A percentile compares a stretch with the other conserved stretches of the same genome.
phyloP scores from a whole-genome alignment of 2,888 invertebrate genomes.

The Phrixothrix hirtus region DNA sequence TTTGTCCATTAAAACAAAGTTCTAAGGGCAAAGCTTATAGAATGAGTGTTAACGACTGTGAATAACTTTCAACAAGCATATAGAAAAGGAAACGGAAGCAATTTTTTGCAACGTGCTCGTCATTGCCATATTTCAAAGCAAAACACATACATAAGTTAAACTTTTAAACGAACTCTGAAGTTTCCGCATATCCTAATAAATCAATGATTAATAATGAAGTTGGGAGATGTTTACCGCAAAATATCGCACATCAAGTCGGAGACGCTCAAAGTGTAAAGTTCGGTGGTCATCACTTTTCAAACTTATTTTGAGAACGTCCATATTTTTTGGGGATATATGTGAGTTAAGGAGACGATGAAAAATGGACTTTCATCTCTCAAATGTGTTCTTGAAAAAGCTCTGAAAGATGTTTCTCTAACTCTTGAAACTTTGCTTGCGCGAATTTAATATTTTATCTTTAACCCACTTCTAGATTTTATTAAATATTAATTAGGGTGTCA shows the following conservation, averaged over 20 bases:
- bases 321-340: slow-evolving; percentile 30
- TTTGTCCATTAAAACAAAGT: too few relatives aligned
- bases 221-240: slow-evolving; percentile 41
- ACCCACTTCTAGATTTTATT: background rate
- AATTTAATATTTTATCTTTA: background rate
- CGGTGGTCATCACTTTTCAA: slow-evolving; percentile 46
- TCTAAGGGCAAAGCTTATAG: too few relatives aligned
- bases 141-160: slow-evolving; percentile 38
- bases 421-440: slow-evolving; percentile 8
- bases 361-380: slow-evolving; percentile 24
- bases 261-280: slow-evolving; percentile 44
- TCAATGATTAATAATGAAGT: slow-evolving; percentile 50
- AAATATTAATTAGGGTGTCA: too few relatives aligned
- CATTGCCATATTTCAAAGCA: slow-evolving; percentile 33
- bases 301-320: slow-evolving; percentile 35
- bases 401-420: slow-evolving; percentile 11
- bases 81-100: slow-evolving; percentile 8
- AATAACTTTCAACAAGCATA: background rate
- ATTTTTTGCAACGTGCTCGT: slow-evolving; percentile 25
- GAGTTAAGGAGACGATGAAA: slow-evolving; percentile 27
- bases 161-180: slow-evolving; percentile 40
- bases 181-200: slow-evolving; percentile 45
- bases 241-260: slow-evolving; percentile 42
- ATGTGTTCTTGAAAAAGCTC: slow-evolving; percentile 10
- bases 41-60: too few relatives aligned